A percentile compares a stretch with the other conserved stretches of the same genome.
Conservation (phyloP, 2,113 vertebrate genomes). For the Channa maculata region DNA sequence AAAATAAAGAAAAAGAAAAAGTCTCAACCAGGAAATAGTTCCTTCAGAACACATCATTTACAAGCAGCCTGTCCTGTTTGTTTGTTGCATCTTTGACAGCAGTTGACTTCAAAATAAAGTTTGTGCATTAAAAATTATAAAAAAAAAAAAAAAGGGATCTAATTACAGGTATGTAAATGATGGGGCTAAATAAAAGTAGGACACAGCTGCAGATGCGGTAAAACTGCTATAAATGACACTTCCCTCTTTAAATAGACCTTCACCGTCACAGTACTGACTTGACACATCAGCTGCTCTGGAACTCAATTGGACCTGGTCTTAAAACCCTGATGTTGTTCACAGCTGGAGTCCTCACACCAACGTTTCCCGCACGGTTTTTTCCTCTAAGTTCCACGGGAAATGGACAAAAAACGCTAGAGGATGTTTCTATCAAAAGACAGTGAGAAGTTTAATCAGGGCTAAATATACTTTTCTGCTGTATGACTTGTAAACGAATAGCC, state of each 20-base stretch:
- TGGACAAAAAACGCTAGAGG: background rate
- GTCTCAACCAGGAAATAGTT: constrained; percentile 4
- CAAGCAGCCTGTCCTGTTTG: background rate
- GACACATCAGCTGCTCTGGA: background rate
- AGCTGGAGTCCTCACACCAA: constrained; percentile 1
- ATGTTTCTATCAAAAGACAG: constrained; percentile 13
- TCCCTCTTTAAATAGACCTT: background rate
- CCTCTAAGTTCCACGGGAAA: background rate
- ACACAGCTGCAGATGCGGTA: background rate
- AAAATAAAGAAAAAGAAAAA: background rate
- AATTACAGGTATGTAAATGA: background rate
- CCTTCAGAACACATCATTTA: background rate
- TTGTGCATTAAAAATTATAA: background rate
- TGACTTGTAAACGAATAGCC: constrained; percentile 59
- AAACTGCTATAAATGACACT: background rate
- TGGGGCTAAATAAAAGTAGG: background rate
- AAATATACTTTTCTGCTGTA: constrained; percentile 52
- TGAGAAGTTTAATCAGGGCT: constrained; percentile 45
- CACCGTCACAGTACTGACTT: background rate
- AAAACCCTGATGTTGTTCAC: background rate
- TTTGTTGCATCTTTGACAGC: constrained; percentile 9
- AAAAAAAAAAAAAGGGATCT: background rate
- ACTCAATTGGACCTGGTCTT: background rate
- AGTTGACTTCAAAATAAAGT: background rate
- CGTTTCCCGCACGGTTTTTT: background rate